Evolutionary conservation across 2,113 vertebrate genomes (phyloP), one percentile per base, ranked within the genome.

Genomic region (Poecilia latipinna): DNA sequence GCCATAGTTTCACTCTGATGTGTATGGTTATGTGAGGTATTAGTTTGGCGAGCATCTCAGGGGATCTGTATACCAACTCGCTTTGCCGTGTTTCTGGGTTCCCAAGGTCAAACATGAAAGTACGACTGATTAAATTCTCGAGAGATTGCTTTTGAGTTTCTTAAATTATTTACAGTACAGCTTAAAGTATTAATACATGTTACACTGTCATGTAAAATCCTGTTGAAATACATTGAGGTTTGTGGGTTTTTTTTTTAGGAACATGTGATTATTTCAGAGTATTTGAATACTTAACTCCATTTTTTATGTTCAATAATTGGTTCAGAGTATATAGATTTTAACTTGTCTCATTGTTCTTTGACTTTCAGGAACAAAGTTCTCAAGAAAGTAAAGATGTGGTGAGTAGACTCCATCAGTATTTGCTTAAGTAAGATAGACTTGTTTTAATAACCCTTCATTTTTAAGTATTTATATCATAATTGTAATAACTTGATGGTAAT

Each of bases 381-480:
- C 92, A 92, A 80, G 92, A 88, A 72, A 85, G 29, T 73, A 91
- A 90, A 84, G 89, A 91, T 35, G 90, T 89, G 90, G 91, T 93
- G 82, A 93, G 92, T 93, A 68, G 57, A 69, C n/a, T 24, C 63
- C n/a, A 39, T 39, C 7, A 44, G 29, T 29, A 67, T 77, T 62
- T 51, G 54, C 65, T 35, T 32, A 17, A 33, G 8, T 61, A 61
- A 57, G 22, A 24, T 7, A 1, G 8, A 11, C 44, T 48, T 48
- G 1, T 17, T 48, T 48, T 17, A 48, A 48, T 17, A 48, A 17
- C 5, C 1, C 17, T 48, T 17, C 19, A 17, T 5, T n/a, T 57
- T 57, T 19, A 8, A 8, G 24, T 57, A 57, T 57, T 57, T 57
- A 24, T 57, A 11, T n/a, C 10, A 54, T 54, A 54, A 3, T 19